These are phyloP conservation scores for Pogonophryne albipinna DNA, from an alignment of 2,797 vertebrate genomes.

Conservation along the genomic window DNA sequence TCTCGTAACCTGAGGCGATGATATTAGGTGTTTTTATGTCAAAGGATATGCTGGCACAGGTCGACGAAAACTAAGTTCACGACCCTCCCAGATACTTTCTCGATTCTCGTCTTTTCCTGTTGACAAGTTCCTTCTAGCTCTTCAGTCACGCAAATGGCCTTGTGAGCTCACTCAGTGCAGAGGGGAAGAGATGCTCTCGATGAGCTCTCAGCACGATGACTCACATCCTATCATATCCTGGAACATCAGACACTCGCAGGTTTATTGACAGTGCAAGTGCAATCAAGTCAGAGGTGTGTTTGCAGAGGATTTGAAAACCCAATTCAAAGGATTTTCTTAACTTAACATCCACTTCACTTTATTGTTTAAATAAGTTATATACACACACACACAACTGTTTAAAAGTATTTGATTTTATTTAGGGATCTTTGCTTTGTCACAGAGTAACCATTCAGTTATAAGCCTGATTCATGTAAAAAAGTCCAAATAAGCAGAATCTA, in stretches of 20 bases:
- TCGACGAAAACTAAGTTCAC: conserved; percentile 24
- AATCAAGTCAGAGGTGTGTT: background rate
- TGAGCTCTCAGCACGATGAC: conserved; percentile 35
- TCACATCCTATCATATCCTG: conserved; percentile 34
- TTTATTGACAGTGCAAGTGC: background rate
- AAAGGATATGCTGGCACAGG: conserved; percentile 39
- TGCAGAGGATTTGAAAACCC: background rate
- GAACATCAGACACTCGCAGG: conserved; percentile 32
- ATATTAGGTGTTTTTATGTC: background rate
- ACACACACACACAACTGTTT: no score
- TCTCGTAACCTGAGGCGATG: conserved; percentile 2
- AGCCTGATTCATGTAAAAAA: background rate
- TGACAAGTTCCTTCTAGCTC: conserved; percentile 37
- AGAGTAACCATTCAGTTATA: background rate
- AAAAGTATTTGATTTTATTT: background rate
- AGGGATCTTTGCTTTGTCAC: background rate
- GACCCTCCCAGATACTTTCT: conserved; percentile 24
- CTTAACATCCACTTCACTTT: background rate
- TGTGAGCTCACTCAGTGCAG: background rate
- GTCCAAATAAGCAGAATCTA: background rate
- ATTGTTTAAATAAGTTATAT: background rate
- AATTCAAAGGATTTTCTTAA: background rate
- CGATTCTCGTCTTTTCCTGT: conserved; percentile 52
- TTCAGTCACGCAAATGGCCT: conserved; percentile 45
- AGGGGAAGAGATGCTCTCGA: conserved; percentile 38